phyloP scores from a whole-genome alignment of 1,140 invertebrate genomes.

The Eufriesea mexicana region DNA sequence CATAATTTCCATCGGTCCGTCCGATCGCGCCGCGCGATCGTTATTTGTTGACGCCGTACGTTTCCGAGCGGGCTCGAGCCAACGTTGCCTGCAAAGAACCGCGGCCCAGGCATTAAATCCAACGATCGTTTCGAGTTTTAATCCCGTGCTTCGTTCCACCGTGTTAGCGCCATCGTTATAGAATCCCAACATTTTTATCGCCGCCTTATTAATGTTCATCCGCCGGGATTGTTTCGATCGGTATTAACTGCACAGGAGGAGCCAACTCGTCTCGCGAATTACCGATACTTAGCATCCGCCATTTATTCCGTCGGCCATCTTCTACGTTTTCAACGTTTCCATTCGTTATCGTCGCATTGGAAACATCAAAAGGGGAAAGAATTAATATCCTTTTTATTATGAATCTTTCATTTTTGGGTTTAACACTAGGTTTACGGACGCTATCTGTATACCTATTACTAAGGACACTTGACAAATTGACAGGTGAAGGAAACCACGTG shows the following conservation, averaged over 20 bases:
- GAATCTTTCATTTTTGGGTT: not conserved
- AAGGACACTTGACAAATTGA: too few relatives aligned
- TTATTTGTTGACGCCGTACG: constrained; percentile 40
- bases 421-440: too few relatives aligned
- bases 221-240: not conserved
- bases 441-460: too few relatives aligned
- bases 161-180: not conserved
- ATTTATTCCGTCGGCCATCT: too few relatives aligned
- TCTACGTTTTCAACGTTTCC: too few relatives aligned
- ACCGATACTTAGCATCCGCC: not conserved
- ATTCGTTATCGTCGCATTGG: too few relatives aligned
- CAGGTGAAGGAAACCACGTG: too few relatives aligned
- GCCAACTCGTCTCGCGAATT: not conserved
- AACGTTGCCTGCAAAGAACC: not conserved
- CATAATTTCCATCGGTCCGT: constrained; percentile 27
- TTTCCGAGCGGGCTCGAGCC: not conserved
- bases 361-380: too few relatives aligned
- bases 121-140: constrained; percentile 5
- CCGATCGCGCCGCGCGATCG: not conserved
- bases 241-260: not conserved
- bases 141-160: not conserved
- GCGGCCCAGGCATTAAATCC: not conserved
- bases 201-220: not conserved
- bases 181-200: not conserved
- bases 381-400: too few relatives aligned